Evolutionary conservation across 1,140 invertebrate genomes (phyloP), one percentile per base, ranked within the genome.

Genomic region (Hirudo medicinalis): DNA sequence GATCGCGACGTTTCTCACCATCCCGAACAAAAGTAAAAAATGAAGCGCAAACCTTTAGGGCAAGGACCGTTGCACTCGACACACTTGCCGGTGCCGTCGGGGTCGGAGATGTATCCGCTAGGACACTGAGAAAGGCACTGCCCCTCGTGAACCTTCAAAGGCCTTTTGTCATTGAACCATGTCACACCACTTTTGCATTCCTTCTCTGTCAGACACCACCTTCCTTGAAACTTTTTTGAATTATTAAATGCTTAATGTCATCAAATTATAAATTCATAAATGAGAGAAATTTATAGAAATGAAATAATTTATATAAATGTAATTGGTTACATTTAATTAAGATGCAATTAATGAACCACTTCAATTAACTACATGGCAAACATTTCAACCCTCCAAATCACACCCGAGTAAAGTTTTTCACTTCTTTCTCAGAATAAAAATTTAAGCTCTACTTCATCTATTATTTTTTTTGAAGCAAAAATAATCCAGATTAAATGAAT

Each of bases 61-160:
- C 84, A 85, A 36, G 75, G 75, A 19, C 78, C 80, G 71, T 75
- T 66, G 76, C 85, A 85, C 60, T 74, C 77, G 13, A 76, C 72
- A 74, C 85, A 86, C 27, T 71, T 71, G 70, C 78, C 73, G 27
- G 69, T 71, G 69, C 83, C 74, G 0, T n/a, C 70, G 68, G 72
- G 74, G 79, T 80, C 77, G 73, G 88, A 87, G 77, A 84, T 85
- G 79, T 86, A 91, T 13, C 88, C 87, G 27, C 83, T 80, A 0
- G 91, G 91, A 78, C 91, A 94, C 40, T 89, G 85, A 32, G 88
- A 83, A 17, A 89, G 80, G 82, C 93, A 97, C 74, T 78, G 70
- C 22, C 54, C 75, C 68, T 60, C 72, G 73, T 68, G 69, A 55
- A 60, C 69, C 60, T 72, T 76, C 68, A 72, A 78, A 49, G 43